Percentiles rank a stretch among this genome's conserved stretches.
phyloP scores from a whole-genome alignment of 2,888 invertebrate genomes.

The Euplagia quadripunctaria region DNA sequence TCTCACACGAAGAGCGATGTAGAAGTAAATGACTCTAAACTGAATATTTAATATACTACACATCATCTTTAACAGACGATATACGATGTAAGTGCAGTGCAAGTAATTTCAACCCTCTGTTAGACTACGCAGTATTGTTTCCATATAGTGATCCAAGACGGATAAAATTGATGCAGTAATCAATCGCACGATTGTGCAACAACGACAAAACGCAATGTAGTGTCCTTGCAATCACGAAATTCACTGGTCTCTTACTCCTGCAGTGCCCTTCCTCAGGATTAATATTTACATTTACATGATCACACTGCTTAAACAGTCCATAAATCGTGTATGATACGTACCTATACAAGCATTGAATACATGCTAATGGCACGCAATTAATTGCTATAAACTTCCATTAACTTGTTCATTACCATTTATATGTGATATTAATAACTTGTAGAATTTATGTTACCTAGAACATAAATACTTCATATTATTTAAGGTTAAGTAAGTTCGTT shows the following conservation, averaged over 20 bases:
- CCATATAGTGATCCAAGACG: neutral
- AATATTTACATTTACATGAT: neutral
- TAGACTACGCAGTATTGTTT: conserved; percentile 1
- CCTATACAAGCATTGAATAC: neutral
- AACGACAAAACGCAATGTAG: neutral
- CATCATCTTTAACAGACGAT: neutral
- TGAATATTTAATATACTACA: no score
- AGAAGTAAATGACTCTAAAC: no score
- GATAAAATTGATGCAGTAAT: neutral
- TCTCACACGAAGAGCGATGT: neutral
- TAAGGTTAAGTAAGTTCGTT: no score
- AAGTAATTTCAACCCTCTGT: neutral
- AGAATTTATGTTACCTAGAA: neutral
- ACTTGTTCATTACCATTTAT: neutral
- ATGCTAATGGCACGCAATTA: neutral
- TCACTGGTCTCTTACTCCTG: neutral
- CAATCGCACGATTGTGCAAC: neutral
- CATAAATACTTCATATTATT: no score
- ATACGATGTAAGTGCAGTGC: neutral
- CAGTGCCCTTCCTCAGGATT: neutral
- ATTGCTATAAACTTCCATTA: conserved; percentile 4
- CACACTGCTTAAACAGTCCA: neutral
- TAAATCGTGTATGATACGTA: neutral
- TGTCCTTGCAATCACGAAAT: neutral
- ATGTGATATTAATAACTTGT: conserved; percentile 13